phyloP scores from a whole-genome alignment of 2,797 vertebrate species.

The Triplophysa yarkandensis region DNA sequence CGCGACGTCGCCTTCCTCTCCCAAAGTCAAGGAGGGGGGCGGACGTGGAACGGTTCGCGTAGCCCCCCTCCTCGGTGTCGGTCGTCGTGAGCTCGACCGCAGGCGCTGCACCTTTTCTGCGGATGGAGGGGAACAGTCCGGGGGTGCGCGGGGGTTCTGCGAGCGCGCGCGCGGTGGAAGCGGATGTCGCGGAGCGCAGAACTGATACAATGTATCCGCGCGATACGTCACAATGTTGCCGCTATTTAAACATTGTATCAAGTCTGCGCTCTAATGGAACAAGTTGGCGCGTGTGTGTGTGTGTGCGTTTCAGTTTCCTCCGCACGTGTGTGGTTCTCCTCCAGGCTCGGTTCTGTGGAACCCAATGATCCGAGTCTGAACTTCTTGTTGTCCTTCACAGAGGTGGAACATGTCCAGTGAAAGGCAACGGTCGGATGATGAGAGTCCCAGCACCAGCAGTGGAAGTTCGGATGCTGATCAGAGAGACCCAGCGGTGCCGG shows the following conservation, averaged over 20 bases:
- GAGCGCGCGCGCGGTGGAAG: constrained; percentile 50
- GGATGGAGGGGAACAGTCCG: constrained; percentile 44
- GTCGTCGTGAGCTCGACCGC: constrained; percentile 34
- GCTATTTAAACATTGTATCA: constrained; percentile 34
- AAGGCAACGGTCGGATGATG: constrained; percentile 88
- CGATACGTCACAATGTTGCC: constrained; percentile 72
- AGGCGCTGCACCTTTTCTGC: constrained; percentile 33
- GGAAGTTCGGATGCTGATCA: constrained; percentile 90
- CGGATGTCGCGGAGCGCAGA: constrained; percentile 41
- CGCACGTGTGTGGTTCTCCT: constrained; percentile 47
- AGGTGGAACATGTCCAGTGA: constrained; percentile 85
- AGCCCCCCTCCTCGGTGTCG: constrained; percentile 52
- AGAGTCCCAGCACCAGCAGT: constrained; percentile 90
- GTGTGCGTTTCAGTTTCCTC: constrained; percentile 20
- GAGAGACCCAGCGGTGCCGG: constrained; percentile 84
- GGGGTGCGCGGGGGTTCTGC: constrained; percentile 37
- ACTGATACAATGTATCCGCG: constrained; percentile 65
- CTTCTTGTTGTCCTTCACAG: constrained; percentile 48
- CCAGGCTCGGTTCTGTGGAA: constrained; percentile 23
- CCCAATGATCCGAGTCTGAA: constrained; percentile 1
- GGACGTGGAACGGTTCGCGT: constrained; percentile 34
- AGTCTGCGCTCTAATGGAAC: constrained; percentile 27
- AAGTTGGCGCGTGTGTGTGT: constrained; percentile 39
- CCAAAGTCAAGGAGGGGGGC: constrained; percentile 53
- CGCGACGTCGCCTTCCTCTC: constrained; percentile 47